phyloP scores from a whole-genome alignment of 2,797 vertebrate genomes.

The Hoplostethus atlanticus region DNA sequence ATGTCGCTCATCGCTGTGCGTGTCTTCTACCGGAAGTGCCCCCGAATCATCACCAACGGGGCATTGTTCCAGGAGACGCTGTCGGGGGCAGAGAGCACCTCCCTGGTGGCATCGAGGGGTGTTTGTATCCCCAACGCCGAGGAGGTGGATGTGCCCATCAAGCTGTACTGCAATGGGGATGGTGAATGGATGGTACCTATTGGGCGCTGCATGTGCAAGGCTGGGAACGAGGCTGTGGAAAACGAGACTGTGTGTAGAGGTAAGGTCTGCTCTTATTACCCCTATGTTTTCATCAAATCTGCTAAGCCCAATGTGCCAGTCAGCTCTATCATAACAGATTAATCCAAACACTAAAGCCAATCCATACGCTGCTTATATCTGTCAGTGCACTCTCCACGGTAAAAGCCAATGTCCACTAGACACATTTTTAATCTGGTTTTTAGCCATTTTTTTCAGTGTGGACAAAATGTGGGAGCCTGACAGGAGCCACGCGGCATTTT shows the following conservation, averaged over 20 bases:
- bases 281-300: slow-evolving; percentile 12
- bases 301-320: slow-evolving; percentile 24
- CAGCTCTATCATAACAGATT: slow-evolving; percentile 17
- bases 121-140: slow-evolving; percentile 95
- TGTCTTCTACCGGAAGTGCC: slow-evolving; percentile 97
- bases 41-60: slow-evolving; percentile 92
- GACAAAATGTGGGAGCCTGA: too few species aligned
- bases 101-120: slow-evolving; percentile 93
- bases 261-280: slow-evolving; percentile 70
- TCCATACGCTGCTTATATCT: slow-evolving; percentile 7
- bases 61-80: slow-evolving; percentile 96
- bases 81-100: slow-evolving; percentile 98
- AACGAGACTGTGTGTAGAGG: slow-evolving; percentile 96
- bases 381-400: slow-evolving; percentile 1
- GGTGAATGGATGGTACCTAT: slow-evolving; percentile 99
- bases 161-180: slow-evolving; percentile 97
- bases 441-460: too few species aligned
- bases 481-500: too few species aligned
- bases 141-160: slow-evolving; percentile 98
- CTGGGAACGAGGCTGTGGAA: slow-evolving; percentile 93
- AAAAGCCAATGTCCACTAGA: too few species aligned
- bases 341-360: slow-evolving; percentile 25
- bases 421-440: too few species aligned
- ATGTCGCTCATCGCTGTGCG: slow-evolving; percentile 98
- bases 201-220: slow-evolving; percentile 96